A percentile compares a stretch with the other conserved stretches of the same genome.
phyloP scores from a whole-genome alignment of 2,113 vertebrate species.

The Daboia siamensis region DNA sequence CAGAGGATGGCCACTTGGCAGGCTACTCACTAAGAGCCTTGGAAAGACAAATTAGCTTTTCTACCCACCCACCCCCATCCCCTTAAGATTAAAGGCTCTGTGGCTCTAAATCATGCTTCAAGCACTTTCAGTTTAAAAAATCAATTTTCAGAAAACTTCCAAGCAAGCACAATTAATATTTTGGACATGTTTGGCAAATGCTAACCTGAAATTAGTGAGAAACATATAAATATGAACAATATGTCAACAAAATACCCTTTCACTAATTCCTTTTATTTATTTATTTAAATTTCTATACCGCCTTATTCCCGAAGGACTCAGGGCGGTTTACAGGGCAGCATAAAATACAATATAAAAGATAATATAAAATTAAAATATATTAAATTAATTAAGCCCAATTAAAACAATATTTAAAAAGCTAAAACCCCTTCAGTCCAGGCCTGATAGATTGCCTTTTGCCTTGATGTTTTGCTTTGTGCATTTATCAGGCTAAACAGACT shows the following conservation, averaged over 20 bases:
- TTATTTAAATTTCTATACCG: too few species aligned
- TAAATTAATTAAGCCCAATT: too few species aligned
- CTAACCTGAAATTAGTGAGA: background rate
- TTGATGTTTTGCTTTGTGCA: background rate
- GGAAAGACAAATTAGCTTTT: slow-evolving; percentile 18
- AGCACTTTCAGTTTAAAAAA: slow-evolving; percentile 8
- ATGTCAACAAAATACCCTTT: background rate
- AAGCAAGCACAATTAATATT: background rate
- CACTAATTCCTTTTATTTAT: background rate
- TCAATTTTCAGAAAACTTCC: background rate
- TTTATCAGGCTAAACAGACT: background rate
- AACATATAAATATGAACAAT: background rate
- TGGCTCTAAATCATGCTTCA: background rate
- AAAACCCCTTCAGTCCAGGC: too few species aligned
- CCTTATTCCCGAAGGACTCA: too few species aligned
- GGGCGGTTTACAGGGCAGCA: too few species aligned
- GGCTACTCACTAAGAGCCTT: slow-evolving; percentile 14
- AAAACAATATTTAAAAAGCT: too few species aligned
- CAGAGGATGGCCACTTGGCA: slow-evolving; percentile 21
- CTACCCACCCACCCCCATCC: background rate
- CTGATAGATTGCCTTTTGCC: too few species aligned
- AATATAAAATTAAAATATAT: too few species aligned
- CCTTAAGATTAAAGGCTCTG: background rate
- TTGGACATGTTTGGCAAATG: background rate
- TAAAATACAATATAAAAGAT: too few species aligned